A percentile compares a stretch with the other conserved stretches of the same genome.
phyloP scores from a whole-genome alignment of 2,113 vertebrate species.

The Alethe castanea region DNA sequence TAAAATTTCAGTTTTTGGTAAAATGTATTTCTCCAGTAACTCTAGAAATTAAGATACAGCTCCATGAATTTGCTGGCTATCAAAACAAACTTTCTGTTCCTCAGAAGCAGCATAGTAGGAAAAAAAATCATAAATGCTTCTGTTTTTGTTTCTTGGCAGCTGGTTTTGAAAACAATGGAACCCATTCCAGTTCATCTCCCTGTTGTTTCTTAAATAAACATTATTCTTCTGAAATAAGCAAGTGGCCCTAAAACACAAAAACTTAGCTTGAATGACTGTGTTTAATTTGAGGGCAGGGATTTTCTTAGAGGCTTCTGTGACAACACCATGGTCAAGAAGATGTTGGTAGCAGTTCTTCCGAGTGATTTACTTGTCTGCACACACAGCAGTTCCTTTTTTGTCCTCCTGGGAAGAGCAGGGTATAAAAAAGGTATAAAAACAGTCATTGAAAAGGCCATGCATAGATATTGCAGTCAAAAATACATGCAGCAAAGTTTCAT shows the following conservation, averaged over 20 bases:
- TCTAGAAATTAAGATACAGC: background rate
- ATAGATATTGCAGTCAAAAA: background rate
- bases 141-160: background rate
- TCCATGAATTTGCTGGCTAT: background rate
- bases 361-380: accelerated
- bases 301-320: background rate
- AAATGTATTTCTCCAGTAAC: background rate
- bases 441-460: background rate
- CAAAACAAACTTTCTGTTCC: background rate
- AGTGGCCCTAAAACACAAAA: background rate
- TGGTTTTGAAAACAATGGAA: background rate
- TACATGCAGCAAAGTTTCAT: background rate
- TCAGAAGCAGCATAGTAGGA: background rate
- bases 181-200: background rate
- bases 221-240: background rate
- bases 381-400: background rate
- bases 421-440: background rate
- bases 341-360: background rate
- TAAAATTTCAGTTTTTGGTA: background rate
- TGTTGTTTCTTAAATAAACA: background rate
- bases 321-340: background rate
- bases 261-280: background rate
- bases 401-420: background rate
- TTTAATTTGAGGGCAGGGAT: background rate
- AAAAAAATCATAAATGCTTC: conserved; percentile 8